These are phyloP conservation scores for Strix uralensis DNA, from an alignment of 2,113 vertebrate genomes.

Conservation along the genomic window DNA sequence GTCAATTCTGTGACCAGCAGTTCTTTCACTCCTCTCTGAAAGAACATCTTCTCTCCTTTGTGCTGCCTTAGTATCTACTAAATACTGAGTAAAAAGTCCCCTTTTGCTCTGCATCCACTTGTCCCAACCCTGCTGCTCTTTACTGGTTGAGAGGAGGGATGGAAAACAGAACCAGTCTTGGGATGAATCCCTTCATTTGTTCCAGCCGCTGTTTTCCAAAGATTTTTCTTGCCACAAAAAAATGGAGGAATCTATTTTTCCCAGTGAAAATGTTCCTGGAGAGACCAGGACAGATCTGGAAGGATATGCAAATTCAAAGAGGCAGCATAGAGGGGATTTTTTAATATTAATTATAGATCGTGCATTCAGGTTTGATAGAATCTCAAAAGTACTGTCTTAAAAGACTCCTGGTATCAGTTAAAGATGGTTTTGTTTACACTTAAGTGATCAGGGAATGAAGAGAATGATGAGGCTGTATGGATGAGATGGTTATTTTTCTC, in stretches of 20 bases:
- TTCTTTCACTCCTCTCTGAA: not conserved
- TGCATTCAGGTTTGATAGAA: not conserved
- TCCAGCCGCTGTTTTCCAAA: not conserved
- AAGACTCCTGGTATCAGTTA: not conserved
- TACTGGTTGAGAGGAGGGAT: not conserved
- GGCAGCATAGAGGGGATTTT: not conserved
- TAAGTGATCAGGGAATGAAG: not conserved
- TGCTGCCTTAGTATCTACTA: not conserved
- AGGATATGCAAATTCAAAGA: not conserved
- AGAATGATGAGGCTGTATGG: not conserved
- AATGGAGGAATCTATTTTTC: not conserved
- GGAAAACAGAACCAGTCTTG: not conserved
- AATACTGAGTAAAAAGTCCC: not conserved
- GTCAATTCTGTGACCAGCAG: not conserved
- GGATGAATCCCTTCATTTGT: not conserved
- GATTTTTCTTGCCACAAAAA: not conserved
- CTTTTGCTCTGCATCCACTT: not conserved
- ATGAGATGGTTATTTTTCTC: not conserved
- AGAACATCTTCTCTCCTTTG: not conserved
- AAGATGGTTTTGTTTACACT: not conserved
- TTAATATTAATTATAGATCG: not conserved
- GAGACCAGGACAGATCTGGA: not conserved
- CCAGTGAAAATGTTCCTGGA: not conserved
- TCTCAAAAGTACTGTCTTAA: not conserved
- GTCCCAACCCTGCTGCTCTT: not conserved